phyloP scores from a whole-genome alignment of 2,797 vertebrate species.

The Saxicola maurus region DNA sequence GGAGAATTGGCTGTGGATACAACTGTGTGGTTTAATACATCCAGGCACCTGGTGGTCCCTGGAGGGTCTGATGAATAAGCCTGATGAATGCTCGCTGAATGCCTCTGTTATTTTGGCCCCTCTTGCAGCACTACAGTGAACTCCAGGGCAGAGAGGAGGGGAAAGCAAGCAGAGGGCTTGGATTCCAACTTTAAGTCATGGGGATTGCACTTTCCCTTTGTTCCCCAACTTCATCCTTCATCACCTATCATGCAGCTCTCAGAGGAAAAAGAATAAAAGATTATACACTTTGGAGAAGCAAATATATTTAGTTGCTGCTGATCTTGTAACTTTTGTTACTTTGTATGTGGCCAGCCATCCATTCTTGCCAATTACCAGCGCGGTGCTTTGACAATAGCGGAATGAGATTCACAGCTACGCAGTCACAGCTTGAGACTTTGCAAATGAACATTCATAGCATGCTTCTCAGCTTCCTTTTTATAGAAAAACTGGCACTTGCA shows the following conservation, averaged over 20 bases:
- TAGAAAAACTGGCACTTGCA: constrained; percentile 39
- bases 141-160: neutral
- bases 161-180: neutral
- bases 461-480: constrained; percentile 55
- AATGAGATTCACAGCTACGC: constrained; percentile 49
- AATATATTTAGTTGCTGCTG: constrained; percentile 48
- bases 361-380: constrained; percentile 52
- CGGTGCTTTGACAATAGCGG: constrained; percentile 25
- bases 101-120: neutral
- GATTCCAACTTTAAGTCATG: neutral
- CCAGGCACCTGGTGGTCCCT: neutral
- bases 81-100: rapidly evolving
- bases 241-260: neutral
- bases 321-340: constrained; percentile 40
- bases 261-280: neutral
- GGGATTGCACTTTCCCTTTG: neutral
- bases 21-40: neutral
- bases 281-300: neutral
- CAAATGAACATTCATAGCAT: constrained; percentile 57
- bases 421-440: constrained; percentile 61
- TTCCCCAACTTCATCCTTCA: neutral
- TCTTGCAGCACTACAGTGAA: rapidly evolving
- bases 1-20: neutral
- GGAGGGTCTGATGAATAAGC: neutral
- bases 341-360: constrained; percentile 46